phyloP scores from a whole-genome alignment of 2,888 invertebrate species.

The Marasmarcha lunaedactyla region DNA sequence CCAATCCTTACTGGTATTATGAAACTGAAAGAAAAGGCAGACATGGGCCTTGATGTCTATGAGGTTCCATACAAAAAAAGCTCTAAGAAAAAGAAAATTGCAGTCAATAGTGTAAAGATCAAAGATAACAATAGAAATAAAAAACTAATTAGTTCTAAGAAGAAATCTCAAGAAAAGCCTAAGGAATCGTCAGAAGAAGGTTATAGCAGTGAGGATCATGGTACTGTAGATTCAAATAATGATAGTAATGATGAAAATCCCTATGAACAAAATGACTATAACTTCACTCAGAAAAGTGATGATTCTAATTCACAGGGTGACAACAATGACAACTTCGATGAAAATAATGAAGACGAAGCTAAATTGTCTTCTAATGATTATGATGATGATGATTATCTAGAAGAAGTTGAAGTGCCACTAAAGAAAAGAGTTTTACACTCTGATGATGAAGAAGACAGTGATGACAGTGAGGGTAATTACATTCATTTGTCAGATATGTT shows the following conservation, averaged over 20 bases:
- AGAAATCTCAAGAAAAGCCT: slow-evolving; percentile 18
- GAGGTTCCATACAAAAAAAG: slow-evolving; percentile 49
- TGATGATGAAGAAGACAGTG: slow-evolving; percentile 43
- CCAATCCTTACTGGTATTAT: slow-evolving; percentile 91
- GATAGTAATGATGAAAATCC: slow-evolving; percentile 6
- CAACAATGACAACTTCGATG: slow-evolving; percentile 2
- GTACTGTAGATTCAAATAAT: too few relatives aligned
- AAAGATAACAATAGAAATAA: slow-evolving; percentile 16
- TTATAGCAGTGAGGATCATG: slow-evolving; percentile 38
- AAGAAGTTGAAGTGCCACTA: slow-evolving; percentile 47
- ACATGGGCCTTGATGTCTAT: slow-evolving; percentile 44
- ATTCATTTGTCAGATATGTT: slow-evolving; percentile 48
- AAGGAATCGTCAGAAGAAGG: slow-evolving; percentile 54
- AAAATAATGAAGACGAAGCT: slow-evolving; percentile 8
- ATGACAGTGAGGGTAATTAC: slow-evolving; percentile 41
- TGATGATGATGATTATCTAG: slow-evolving; percentile 33
- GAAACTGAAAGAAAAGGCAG: slow-evolving; percentile 69
- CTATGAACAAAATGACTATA: slow-evolving; percentile 7
- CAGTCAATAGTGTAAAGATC: slow-evolving; percentile 13
- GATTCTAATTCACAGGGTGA: slow-evolving; percentile 6
- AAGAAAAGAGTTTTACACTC: slow-evolving; percentile 30
- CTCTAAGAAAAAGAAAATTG: slow-evolving; percentile 31
- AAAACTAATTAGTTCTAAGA: slow-evolving; percentile 14
- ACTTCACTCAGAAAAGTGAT: slow-evolving; percentile 4
- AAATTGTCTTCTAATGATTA: not conserved